Evolutionary conservation across 2,797 vertebrate genomes (phyloP), one percentile per base, ranked within the genome.

Genomic region (Ciconia nigra): DNA sequence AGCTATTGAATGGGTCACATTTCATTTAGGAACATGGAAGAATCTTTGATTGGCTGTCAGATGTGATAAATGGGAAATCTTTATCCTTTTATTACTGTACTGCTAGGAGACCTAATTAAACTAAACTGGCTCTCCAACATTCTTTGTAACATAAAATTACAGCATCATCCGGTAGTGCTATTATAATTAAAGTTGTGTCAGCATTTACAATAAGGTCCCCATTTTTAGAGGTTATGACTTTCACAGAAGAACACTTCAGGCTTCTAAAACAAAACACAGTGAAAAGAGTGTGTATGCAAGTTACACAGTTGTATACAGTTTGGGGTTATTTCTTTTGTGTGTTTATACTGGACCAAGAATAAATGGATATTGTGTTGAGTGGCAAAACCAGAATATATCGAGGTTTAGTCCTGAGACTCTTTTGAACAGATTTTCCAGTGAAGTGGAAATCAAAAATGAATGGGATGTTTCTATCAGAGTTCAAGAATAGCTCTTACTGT

Each of bases 51-150:
- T 98, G 98, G 88, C 92, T 98, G 98, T 98, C 98, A 98, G 83
- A 95, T 97, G 93, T 98, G 97, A 98, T 97, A 98, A 98, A 98
- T 98, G 97, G 91, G 96, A 98, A 98, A 98, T 98, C 97, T 98
- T 98, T 98, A 97, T 97, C 92, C 97, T 97, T 98, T 98, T 98
- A 98, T 98, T 98, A 97, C 97, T 97, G 94, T 96, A 97, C 86
- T 97, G 92, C 97, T 98, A 94, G 96, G 94, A 98, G 97, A 97
- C 97, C 95, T 98, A 98, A 98, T 98, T 98, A 98, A 98, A 97
- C 97, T 96, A 97, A 98, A 97, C 97, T 89, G 94, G 67, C 90
- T 97, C 55, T 92, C 83, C 96, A 90, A 93, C 91, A 88, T 97
- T 97, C 96, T 98, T 96, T 97, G 92, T 97, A 97, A 98, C 94